Conservation (phyloP, 2,113 vertebrate genomes). For the Mirza zaza region DNA sequence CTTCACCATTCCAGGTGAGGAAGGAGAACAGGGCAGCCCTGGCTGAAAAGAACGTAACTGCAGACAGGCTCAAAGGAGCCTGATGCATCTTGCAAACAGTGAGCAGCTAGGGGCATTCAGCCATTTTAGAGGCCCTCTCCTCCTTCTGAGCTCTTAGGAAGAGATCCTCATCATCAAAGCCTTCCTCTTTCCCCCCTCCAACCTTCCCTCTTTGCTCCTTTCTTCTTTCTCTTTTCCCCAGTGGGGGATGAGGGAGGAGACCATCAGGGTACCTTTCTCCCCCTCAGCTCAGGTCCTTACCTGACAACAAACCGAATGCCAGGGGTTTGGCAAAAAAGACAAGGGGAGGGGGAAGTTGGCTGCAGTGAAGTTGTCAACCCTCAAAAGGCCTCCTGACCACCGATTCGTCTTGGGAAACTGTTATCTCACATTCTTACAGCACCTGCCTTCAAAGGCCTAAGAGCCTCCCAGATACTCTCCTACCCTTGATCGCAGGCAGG, state of each 20-base stretch:
- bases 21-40: not conserved
- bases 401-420: slow-evolving; percentile 48
- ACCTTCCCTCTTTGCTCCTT: not conserved
- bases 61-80: not conserved
- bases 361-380: not conserved
- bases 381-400: slow-evolving; percentile 21
- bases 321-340: not conserved
- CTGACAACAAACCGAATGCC: not conserved
- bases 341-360: not conserved
- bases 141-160: not conserved
- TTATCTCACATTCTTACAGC: slow-evolving; percentile 31
- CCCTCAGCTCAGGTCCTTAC: not conserved
- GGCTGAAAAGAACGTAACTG: not conserved
- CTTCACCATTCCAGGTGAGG: too few relatives aligned
- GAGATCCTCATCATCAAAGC: not conserved
- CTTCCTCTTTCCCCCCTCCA: not conserved
- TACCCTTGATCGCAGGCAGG: not conserved
- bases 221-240: not conserved
- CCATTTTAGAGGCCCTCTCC: not conserved
- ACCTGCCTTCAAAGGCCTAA: slow-evolving; percentile 58
- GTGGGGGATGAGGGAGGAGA: not conserved
- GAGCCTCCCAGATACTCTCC: not conserved
- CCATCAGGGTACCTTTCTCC: not conserved
- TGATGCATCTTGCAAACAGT: not conserved
- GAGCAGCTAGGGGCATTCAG: accelerated